Percentiles rank a stretch among this genome's conserved stretches.
Conservation (phyloP, 53 echinoderm and acorn worm species). For the Luidia sarsii region DNA sequence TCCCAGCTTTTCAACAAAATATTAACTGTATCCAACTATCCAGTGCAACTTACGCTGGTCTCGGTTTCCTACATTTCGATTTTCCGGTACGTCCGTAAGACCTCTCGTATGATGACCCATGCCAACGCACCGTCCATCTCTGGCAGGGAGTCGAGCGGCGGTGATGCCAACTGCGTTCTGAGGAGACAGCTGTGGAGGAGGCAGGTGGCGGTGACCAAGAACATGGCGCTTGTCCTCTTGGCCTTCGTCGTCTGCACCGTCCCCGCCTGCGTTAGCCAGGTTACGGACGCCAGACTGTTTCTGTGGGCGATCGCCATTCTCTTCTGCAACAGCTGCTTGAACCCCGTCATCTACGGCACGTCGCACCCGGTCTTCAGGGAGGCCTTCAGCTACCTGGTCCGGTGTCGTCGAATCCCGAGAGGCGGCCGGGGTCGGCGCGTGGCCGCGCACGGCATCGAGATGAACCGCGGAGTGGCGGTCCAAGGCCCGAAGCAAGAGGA, state of each 20-base stretch:
- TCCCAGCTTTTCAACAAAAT: too few species aligned
- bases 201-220: constrained; percentile 63
- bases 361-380: constrained; percentile 58
- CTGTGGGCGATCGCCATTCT: constrained; percentile 41
- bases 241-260: constrained; percentile 52
- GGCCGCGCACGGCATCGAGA: too few species aligned
- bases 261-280: constrained; percentile 1
- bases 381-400: constrained; percentile 35
- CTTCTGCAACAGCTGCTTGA: constrained; percentile 40
- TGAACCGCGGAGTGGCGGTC: too few species aligned
- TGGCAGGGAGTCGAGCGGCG: not conserved
- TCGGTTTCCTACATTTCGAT: constrained; percentile 12
- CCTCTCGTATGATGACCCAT: constrained; percentile 19
- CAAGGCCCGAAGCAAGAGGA: too few species aligned
- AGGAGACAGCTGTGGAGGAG: constrained; percentile 32
- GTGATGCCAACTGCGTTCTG: not conserved
- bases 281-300: not conserved
- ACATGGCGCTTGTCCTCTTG: constrained; percentile 48
- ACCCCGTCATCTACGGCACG: constrained; percentile 60
- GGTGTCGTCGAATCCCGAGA: constrained; percentile 31
- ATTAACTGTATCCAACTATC: constrained; percentile 9
- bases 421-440: too few species aligned
- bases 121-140: constrained; percentile 39
- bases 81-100: constrained; percentile 23
- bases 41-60: constrained; percentile 5